phyloP scores from a whole-genome alignment of 2,888 invertebrate species.

The Ectemnius continuus region DNA sequence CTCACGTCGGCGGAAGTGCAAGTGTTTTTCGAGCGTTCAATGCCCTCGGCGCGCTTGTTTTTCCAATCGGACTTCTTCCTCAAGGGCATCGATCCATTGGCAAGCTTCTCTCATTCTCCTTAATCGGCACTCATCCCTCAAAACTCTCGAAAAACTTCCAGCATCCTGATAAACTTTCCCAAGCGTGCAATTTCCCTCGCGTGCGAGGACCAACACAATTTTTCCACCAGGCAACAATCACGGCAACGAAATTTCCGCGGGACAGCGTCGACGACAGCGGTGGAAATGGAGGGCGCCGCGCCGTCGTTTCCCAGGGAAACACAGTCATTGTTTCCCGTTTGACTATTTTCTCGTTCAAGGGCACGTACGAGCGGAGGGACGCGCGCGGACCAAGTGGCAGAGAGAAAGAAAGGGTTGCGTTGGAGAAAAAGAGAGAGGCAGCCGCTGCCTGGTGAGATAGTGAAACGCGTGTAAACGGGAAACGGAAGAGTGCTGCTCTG shows the following conservation, averaged over 20 bases:
- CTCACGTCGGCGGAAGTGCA: slow-evolving; percentile 8
- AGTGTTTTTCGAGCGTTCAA: neutral
- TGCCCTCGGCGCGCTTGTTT: neutral
- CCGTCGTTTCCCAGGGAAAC: neutral
- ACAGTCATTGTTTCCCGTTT: slow-evolving; percentile 18
- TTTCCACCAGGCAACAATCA: too few relatives aligned
- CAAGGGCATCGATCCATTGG: neutral
- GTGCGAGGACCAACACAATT: neutral
- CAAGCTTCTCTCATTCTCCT: neutral
- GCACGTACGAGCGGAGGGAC: neutral
- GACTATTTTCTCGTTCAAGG: slow-evolving; percentile 39
- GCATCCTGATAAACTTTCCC: too few relatives aligned
- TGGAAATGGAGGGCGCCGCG: neutral
- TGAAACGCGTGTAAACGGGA: too few relatives aligned
- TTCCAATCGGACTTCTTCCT: neutral
- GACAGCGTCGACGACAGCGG: too few relatives aligned
- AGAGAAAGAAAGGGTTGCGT: neutral
- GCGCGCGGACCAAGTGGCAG: neutral
- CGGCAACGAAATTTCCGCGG: too few relatives aligned
- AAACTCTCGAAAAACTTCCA: neutral
- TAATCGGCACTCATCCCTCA: neutral
- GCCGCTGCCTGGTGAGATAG: neutral
- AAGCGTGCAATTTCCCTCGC: too few relatives aligned
- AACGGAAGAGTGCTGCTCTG: too few relatives aligned
- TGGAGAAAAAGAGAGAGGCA: neutral